Evolutionary conservation across 2,888 invertebrate genomes (phyloP).

Genomic region (Sinhomidia bicolor): DNA sequence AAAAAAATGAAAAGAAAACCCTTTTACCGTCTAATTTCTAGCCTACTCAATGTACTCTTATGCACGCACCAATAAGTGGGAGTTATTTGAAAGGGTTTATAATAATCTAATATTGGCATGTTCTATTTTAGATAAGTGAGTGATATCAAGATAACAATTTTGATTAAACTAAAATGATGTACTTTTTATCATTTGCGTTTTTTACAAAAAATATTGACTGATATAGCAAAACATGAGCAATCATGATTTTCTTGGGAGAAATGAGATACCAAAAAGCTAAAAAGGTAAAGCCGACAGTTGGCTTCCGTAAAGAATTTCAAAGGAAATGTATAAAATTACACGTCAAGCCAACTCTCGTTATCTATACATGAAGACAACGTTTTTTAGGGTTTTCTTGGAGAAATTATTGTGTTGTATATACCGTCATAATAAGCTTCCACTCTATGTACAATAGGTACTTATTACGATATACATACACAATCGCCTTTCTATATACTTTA

Average conservation of each 20-base stretch:
- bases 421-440: too few species aligned
- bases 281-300: constrained; percentile 62
- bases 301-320: constrained; percentile 54
- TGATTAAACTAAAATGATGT: background rate
- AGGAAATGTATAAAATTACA: too few species aligned
- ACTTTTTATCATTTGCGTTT: constrained; percentile 1
- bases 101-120: too few species aligned
- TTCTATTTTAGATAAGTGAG: too few species aligned
- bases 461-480: too few species aligned
- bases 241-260: constrained; percentile 53
- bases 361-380: too few species aligned
- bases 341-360: too few species aligned
- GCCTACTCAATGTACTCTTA: background rate
- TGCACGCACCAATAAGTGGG: background rate
- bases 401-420: too few species aligned
- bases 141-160: too few species aligned
- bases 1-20: constrained; percentile 6
- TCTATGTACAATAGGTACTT: too few species aligned
- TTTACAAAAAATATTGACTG: constrained; percentile 1
- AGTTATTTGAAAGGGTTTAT: background rate
- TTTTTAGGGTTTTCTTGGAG: too few species aligned
- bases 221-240: constrained; percentile 63
- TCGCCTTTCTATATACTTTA: too few species aligned
- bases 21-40: background rate
- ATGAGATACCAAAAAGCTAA: background rate